These are phyloP conservation scores for Rhipidura dahli DNA, from an alignment of 2,113 vertebrate genomes.

Conservation along the genomic window DNA sequence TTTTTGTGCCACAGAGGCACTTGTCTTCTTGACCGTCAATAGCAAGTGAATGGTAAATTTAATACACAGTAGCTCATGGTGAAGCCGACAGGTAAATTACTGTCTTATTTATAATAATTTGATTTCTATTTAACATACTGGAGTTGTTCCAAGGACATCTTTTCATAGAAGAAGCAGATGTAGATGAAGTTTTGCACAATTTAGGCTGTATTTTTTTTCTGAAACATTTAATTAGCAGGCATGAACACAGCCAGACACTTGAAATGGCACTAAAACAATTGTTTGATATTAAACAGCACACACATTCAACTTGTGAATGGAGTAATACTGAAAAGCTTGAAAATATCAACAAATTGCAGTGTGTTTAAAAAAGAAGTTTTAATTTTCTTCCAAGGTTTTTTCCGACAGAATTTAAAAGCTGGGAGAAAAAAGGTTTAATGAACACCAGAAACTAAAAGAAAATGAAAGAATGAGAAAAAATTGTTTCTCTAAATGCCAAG, in stretches of 20 bases:
- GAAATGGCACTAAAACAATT: slow-evolving; percentile 79
- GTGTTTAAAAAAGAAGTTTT: slow-evolving; percentile 74
- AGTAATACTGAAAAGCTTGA: slow-evolving; percentile 72
- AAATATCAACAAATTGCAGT: slow-evolving; percentile 73
- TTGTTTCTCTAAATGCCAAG: slow-evolving; percentile 45
- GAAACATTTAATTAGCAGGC: slow-evolving; percentile 82
- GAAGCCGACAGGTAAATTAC: slow-evolving; percentile 75
- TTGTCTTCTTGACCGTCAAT: slow-evolving; percentile 37
- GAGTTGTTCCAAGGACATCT: slow-evolving; percentile 82
- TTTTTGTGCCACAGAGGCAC: slow-evolving; percentile 12
- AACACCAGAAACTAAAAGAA: slow-evolving; percentile 4
- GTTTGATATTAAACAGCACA: slow-evolving; percentile 74
- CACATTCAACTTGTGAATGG: slow-evolving; percentile 72
- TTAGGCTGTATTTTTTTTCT: slow-evolving; percentile 64
- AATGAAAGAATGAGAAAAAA: slow-evolving; percentile 10
- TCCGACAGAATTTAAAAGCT: slow-evolving; percentile 67
- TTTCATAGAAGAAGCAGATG: slow-evolving; percentile 80
- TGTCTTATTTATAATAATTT: slow-evolving; percentile 65
- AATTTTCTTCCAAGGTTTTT: slow-evolving; percentile 82
- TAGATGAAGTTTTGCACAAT: slow-evolving; percentile 80
- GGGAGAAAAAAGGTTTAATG: slow-evolving; percentile 33
- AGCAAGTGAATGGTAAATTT: slow-evolving; percentile 53
- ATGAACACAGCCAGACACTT: slow-evolving; percentile 73
- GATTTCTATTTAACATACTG: slow-evolving; percentile 73
- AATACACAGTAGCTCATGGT: slow-evolving; percentile 56